Base-by-base conservation (phyloP, 2,888 invertebrate species). In the Neoaliturus tenellus region DNA sequence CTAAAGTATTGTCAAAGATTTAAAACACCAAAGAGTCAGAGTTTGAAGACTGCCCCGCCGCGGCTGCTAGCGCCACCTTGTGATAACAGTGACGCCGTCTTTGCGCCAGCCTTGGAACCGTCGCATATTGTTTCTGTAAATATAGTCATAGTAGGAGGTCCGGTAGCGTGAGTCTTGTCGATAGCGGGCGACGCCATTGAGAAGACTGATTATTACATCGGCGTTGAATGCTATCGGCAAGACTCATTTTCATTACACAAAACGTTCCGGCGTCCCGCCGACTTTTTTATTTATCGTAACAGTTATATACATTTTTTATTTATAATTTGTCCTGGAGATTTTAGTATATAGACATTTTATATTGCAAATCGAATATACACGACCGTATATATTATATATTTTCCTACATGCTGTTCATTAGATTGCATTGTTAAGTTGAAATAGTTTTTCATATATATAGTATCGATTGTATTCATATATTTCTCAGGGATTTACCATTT, bases 181-280 rank as follows among this genome's bases (percentile, higher is more conserved):
- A 81, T 44, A 81, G 67, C 67, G 4, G 62, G 41, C 41, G 35
- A 28, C 2, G 41, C 62, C 81, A 62, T 81, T 41, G 35, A 81
- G 81, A 81, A 81, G 81, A 81, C 81, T 81, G 81, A 81, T 81
- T 81, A 81, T 81, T 62, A 81, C 81, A 81, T 58, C 62, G 67
- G 33, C 33, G 10, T 44, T 25, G 81, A 20, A 81, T 20, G 67
- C 67, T 81, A 31, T 81, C 28, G 41, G 67, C 81, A 81, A 62
- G 23, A 58, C 35, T 25, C 58, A 58, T 58, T 80, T 80, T 33
- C 14, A 25, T 67, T 67, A 39, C 81, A 41, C 3, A 14, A 33
- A 62, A 81, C 62, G 28, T 81, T 81, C 67, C 58, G 67, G 67
- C 62, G 67, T 81, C 41, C 67, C 41, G n/a, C 58, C 10, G 41